These are phyloP conservation scores for Epinotia demarniana DNA, from an alignment of 2,888 invertebrate genomes.

Conservation along the genomic window DNA sequence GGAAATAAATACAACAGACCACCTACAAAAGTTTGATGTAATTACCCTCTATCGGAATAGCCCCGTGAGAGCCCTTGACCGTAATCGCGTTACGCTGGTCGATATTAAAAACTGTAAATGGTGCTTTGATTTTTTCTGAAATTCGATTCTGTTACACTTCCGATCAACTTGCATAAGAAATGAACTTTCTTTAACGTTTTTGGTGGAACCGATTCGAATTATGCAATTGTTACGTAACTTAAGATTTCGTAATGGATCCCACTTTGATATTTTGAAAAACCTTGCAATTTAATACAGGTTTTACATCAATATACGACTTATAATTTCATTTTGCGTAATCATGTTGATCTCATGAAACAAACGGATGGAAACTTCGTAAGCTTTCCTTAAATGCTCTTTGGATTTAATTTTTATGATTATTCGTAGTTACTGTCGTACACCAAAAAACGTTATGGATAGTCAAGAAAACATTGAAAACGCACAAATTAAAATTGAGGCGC, in stretches of 20 bases:
- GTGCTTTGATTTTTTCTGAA: not conserved
- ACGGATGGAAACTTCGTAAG: too few relatives aligned
- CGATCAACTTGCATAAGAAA: constrained; percentile 30
- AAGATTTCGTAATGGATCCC: constrained; percentile 1
- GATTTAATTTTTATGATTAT: not conserved
- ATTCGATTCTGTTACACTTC: constrained; percentile 20
- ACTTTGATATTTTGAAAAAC: not conserved
- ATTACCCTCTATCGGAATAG: too few relatives aligned
- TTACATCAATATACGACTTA: not conserved
- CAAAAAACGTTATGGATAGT: too few relatives aligned
- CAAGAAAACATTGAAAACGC: too few relatives aligned
- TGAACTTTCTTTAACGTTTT: constrained; percentile 25
- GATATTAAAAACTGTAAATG: not conserved
- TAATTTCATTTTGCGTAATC: not conserved
- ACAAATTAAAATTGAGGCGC: too few relatives aligned
- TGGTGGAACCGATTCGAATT: constrained; percentile 6
- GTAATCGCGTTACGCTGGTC: too few relatives aligned
- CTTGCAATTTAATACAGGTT: not conserved
- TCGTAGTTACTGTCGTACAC: not conserved
- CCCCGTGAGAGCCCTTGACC: too few relatives aligned
- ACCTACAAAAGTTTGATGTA: too few relatives aligned
- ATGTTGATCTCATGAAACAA: not conserved
- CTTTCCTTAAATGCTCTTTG: too few relatives aligned
- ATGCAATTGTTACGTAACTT: constrained; percentile 22
- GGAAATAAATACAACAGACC: too few relatives aligned